A percentile compares a stretch with the other conserved stretches of the same genome.
phyloP scores from a whole-genome alignment of 2,888 invertebrate genomes.

The Rotaria sp. region DNA sequence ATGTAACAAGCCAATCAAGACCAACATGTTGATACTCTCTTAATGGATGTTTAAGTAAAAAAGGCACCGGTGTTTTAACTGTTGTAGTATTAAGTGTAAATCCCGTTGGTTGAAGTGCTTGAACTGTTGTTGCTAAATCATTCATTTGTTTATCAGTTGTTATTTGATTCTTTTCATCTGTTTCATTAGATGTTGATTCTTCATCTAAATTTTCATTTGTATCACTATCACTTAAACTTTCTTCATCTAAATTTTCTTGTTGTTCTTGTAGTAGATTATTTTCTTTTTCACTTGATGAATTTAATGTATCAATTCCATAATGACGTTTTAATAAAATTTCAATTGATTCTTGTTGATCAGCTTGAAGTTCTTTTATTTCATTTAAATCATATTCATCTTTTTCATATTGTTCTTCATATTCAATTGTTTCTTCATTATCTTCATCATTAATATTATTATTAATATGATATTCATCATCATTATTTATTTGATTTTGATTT shows the following conservation, averaged over 20 bases:
- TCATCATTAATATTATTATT: conserved; percentile 47
- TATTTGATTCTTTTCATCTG: conserved; percentile 43
- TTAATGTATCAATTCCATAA: neutral
- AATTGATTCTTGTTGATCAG: neutral
- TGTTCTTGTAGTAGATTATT: neutral
- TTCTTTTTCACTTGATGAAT: neutral
- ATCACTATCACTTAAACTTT: conserved; percentile 42
- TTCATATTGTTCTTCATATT: conserved; percentile 65
- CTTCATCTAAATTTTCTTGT: too few relatives aligned
- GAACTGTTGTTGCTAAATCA: conserved; percentile 84
- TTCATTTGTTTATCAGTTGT: conserved; percentile 44
- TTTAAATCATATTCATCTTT: conserved; percentile 59
- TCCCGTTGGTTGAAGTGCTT: conserved; percentile 93
- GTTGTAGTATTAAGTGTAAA: conserved; percentile 82
- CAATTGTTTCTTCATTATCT: conserved; percentile 60
- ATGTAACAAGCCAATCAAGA: conserved; percentile 89
- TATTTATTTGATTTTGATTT: conserved; percentile 86
- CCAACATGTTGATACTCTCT: conserved; percentile 96
- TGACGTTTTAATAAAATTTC: neutral
- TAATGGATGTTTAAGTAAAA: conserved; percentile 75
- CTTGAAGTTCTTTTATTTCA: neutral
- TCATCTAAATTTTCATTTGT: conserved; percentile 43
- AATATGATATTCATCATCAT: conserved; percentile 54
- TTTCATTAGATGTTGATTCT: conserved; percentile 36
- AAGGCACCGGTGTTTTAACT: conserved; percentile 86